A percentile compares a stretch with the other conserved stretches of the same genome.
Evolutionary conservation across 53 echinoderm and acorn worm species (phyloP).

Genomic region (Patiria pectinifera): DNA sequence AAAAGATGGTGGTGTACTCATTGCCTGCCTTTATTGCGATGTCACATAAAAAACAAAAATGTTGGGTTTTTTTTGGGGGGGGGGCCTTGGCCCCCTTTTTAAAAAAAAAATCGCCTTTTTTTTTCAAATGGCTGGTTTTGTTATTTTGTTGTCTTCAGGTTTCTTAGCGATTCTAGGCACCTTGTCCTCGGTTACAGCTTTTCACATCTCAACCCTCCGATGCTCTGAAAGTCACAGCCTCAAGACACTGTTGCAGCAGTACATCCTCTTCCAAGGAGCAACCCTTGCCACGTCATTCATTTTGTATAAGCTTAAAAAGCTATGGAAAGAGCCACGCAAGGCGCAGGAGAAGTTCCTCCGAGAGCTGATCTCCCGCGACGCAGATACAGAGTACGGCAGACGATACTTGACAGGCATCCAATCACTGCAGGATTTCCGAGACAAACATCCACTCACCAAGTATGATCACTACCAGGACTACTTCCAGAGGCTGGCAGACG

Average conservation of each 20-base stretch:
- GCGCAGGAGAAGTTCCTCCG: slow-evolving; percentile 41
- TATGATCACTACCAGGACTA: slow-evolving; percentile 56
- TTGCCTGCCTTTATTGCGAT: too few species aligned
- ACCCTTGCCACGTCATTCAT: not conserved
- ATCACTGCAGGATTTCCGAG: slow-evolving; percentile 44
- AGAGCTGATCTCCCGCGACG: slow-evolving; percentile 37
- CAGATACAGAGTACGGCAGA: slow-evolving; percentile 55
- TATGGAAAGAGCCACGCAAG: slow-evolving; percentile 6
- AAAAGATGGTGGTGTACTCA: too few species aligned
- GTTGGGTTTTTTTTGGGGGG: too few species aligned
- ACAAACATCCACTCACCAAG: slow-evolving; percentile 65
- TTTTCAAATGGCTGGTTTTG: not conserved
- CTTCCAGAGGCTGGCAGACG: slow-evolving; percentile 58
- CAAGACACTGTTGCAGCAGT: slow-evolving; percentile 23
- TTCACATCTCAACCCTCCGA: slow-evolving; percentile 49
- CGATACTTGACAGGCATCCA: slow-evolving; percentile 29
- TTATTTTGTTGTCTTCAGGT: not conserved
- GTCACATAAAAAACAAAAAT: too few species aligned
- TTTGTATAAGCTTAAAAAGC: not conserved
- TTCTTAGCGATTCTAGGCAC: not conserved
- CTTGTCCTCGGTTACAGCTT: slow-evolving; percentile 20
- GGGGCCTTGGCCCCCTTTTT: too few species aligned
- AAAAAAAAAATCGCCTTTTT: too few species aligned
- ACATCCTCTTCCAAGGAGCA: not conserved
- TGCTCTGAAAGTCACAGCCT: slow-evolving; percentile 41